Evolutionary conservation across 2,888 invertebrate species (phyloP), one percentile per base, ranked within the genome.

Genomic region (Ceriagrion tenellum): DNA sequence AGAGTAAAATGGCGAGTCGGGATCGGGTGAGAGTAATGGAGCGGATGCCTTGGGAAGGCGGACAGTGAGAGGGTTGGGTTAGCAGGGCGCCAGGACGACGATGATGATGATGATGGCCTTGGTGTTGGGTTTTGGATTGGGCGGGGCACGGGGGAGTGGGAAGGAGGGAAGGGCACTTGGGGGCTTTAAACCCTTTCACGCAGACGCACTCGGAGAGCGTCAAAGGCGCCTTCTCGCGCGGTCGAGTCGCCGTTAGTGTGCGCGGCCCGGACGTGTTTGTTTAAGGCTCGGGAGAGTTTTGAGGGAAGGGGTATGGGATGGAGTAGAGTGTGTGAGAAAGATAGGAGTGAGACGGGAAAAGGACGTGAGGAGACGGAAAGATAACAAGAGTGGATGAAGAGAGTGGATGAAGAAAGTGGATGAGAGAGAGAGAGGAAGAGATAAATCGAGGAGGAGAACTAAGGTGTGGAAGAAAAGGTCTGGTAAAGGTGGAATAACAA

Each of bases 11-110:
- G 81, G 35, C 81, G 81, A 81, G 30, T 81, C 35, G 16, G 18
- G 35, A 81, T 81, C 81, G 81, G 81, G 16, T 35, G 81, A 81
- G 81, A 81, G 81, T 35, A 81, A 81, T 81, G 81, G 81, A 35
- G 35, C 81, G 35, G 81, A 81, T 35, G n/a, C 69, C 30, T 35
- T 81, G 6, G 81, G 30, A 10, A 35, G 81, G 35, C 35, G n/a
- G n/a, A n/a, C 30, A 16, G 35, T 16, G 26, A 8, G 26, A 69
- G 69, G 69, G 69, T 4, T 2, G 47, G 23, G 59, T n/a, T 0
- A 16, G 59, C 6, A 59, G 18, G 69, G 69, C 13, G 59, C 59
- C 59, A 2, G 16, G 12, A 8, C 20, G 4, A 16, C 59, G 10
- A 16, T 0, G 59, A 59, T 59, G 26, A 69, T 69, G 35, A 81